phyloP scores from a whole-genome alignment of 1,140 invertebrate species.

The Vollenhovia emeryi region DNA sequence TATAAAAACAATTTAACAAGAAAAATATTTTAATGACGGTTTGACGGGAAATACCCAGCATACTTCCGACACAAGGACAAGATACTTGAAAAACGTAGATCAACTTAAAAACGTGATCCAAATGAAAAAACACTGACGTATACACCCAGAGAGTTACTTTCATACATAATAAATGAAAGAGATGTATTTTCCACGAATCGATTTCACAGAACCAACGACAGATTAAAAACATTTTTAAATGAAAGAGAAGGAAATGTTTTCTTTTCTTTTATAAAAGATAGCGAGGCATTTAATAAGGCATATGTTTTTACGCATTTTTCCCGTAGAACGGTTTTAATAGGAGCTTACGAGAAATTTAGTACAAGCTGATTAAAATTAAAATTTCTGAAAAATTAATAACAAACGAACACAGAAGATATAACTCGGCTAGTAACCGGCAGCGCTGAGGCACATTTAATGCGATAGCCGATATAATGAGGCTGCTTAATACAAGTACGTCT shows the following conservation, averaged over 20 bases:
- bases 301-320: not conserved
- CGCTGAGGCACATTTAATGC: not conserved
- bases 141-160: not conserved
- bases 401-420: not conserved
- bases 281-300: not conserved
- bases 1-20: too few species aligned
- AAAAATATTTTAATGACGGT: too few species aligned
- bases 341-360: not conserved
- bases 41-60: too few species aligned
- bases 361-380: not conserved
- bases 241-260: not conserved
- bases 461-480: not conserved
- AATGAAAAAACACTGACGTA: not conserved
- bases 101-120: not conserved
- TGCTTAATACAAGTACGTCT: not conserved
- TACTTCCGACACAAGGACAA: too few species aligned
- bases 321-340: not conserved
- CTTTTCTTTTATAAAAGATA: not conserved
- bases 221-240: not conserved
- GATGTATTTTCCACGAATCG: not conserved
- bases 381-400: not conserved
- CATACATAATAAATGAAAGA: not conserved
- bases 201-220: not conserved
- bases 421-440: not conserved
- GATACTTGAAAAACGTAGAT: not conserved